Evolutionary conservation across 1,140 invertebrate species (phyloP), one percentile per base, ranked within the genome.

Genomic region (Ericerus pela): DNA sequence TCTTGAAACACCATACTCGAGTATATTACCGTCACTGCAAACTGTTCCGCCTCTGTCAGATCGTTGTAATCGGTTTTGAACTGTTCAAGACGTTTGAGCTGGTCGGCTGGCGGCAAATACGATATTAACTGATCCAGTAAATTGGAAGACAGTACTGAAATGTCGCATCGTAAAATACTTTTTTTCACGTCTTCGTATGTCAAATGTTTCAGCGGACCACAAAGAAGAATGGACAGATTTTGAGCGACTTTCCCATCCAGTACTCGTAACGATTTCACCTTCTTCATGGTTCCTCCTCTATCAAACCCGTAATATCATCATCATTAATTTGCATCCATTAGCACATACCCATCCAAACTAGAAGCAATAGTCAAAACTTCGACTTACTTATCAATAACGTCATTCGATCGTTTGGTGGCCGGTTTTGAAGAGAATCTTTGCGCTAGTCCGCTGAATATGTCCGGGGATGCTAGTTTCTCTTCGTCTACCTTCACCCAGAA

Each of bases 401-500:
- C 41, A 14, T 47, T 47, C 2, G 41, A 6, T 47, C 20, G 22
- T 47, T 47, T 47, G 14, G 22, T 18, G 26, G 20, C 69, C 0
- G 88, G 85, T 72, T 89, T 89, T 1, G 89, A 89, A 1, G 88
- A 85, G 72, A 98, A 96, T 64, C 82, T 85, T 47, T 80, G 71
- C 1, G 82, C 78, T n/a, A 97, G 70, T 8, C 84, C 85, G 53
- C 77, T 77, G 1, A 96, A 75, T 59, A 96, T 83, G 65, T 94
- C 88, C 1, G 84, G 80, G 2, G 80, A 85, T 1, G 87, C 91
- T 18, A 93, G 69, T 59, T 84, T 82, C 60, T 96, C 90, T 72
- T 98, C 94, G 70, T 93, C 82, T 0, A 88, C 83, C 68, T 82
- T 79, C 0, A 91, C 81, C 96, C 96, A 99, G 65, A 99, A 94